Base-by-base conservation (phyloP, 92 coral and sea anemone species). In the Siderastrea radians region DNA sequence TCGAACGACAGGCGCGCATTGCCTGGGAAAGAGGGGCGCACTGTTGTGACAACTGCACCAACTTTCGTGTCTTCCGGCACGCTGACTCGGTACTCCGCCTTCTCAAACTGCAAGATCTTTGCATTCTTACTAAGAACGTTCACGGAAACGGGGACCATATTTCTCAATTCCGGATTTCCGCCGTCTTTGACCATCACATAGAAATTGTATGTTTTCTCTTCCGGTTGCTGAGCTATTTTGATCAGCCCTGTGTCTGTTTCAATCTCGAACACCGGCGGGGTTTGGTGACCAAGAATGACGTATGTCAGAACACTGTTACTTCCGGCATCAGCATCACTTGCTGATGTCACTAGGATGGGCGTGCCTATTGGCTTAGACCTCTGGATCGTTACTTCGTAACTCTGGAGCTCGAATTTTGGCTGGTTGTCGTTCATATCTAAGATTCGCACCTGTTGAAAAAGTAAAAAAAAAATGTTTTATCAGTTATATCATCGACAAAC, bases 351-450 rank as follows among this genome's bases (percentile, higher is more conserved):
- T 81, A 96, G 58, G 52, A 97, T 91, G 44, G 87, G 82, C 9
- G 94, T 90, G 60, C 96, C 98, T 55, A 87, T 82, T 68, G 87
- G 86, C 79, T 84, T 83, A 2, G 98, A 79, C 15, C 85, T 85
- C 44, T 96, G 96, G 82, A 97, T 90, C 54, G 95, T 93, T 49
- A 95, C 93, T 47, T 94, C 98, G 96, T 97, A 97, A 8, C 81
- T 43, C 69, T 85, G 91, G 82, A 97, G 91, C 53, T 92, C 96
- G 69, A 97, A 97, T 83, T 79, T 89, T 50, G 99, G 99, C 72
- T 95, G 98, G 88, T 97, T 97, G 75, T 97, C 99, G 80, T 97
- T 97, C 75, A 95, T 98, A 63, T 97, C 99, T 47, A 92, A 76
- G 73, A 97, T 89, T 17, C 61, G 62, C 0, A 97, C 96, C 99